Evolutionary conservation across 2,797 vertebrate genomes (phyloP).

Genomic region (Neoniphon sammara): DNA sequence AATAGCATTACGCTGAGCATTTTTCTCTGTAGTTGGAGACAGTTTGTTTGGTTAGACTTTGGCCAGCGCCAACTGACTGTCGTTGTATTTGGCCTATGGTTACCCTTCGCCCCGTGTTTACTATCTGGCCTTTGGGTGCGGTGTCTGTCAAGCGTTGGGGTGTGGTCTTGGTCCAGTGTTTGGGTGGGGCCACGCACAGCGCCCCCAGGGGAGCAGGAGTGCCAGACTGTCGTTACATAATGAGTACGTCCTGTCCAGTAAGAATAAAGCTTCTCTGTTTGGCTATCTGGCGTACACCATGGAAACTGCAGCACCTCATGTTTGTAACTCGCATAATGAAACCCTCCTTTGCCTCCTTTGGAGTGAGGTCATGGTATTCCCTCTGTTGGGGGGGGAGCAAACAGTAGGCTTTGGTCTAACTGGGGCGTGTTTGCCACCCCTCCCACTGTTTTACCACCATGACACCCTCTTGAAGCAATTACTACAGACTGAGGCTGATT

Average conservation of each 20-base stretch:
- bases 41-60: conserved; percentile 16
- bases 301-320: conserved; percentile 81
- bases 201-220: conserved; percentile 63
- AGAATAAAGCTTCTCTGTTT: conserved; percentile 82
- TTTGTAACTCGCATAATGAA: conserved; percentile 76
- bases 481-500: conserved; percentile 75
- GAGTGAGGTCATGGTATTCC: conserved; percentile 78
- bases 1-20: conserved; percentile 30
- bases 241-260: conserved; percentile 63
- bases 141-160: conserved; percentile 56
- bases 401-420: conserved; percentile 71
- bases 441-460: conserved; percentile 71
- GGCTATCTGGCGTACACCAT: conserved; percentile 71
- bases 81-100: conserved; percentile 27
- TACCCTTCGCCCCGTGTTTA: conserved; percentile 46
- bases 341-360: conserved; percentile 74
- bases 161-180: conserved; percentile 69
- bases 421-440: conserved; percentile 70
- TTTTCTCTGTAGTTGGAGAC: not conserved
- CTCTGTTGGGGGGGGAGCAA: conserved; percentile 65
- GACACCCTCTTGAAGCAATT: conserved; percentile 74
- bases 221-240: conserved; percentile 73
- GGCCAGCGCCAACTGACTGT: conserved; percentile 29
- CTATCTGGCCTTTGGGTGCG: conserved; percentile 43
- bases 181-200: conserved; percentile 65